Base-by-base conservation (phyloP, 1,140 invertebrate genomes). In the Ladona fulva region DNA sequence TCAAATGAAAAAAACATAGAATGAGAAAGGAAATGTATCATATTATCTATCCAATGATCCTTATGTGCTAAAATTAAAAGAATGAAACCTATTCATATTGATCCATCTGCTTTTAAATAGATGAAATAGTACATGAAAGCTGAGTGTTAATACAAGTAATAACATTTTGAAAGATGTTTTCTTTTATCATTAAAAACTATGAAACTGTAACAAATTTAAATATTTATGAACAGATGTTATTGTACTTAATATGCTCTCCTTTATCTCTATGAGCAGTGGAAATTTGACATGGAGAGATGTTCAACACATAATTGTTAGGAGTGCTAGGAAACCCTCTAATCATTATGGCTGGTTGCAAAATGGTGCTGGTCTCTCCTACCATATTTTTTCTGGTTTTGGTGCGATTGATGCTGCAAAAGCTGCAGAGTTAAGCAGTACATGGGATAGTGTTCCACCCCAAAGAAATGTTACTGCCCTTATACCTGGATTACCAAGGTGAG, bases 281-380 rank as follows among this genome's bases (percentile, higher is more conserved):
- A 80, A 85, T 52, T 80, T 91, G 75, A 90, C 89, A 22, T 91
- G 90, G 90, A 80, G 90, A 79, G 90, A 91, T 81, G 84, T 91
- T 78, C 90, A 91, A 79, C 89, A 91, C 82, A 79, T 91, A 19
- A 85, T 88, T 1, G 86, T 87, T 1, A 86, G 86, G 84, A 88
- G 88, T n/a, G 84, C 88, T 1, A 84, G 87, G 78, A 81, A 52
- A 78, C 78, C 86, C 73, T 84, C 84, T 79, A 79, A 78, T 16
- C 85, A 85, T 8, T 83, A 85, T 0, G 81, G 82, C 24, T 89
- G 88, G 88, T 80, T 80, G 66, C 80, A 78, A 7, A 88, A 88
- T 79, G 83, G 78, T 1, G 83, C 81, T 10, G 87, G 86, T 22
- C 82, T 86, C n/a, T 80, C 83, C 74, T 87, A 84, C 81, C 84